These are phyloP conservation scores for Panzeria rudis DNA, from an alignment of 2,888 invertebrate species.

Conservation along the genomic window DNA sequence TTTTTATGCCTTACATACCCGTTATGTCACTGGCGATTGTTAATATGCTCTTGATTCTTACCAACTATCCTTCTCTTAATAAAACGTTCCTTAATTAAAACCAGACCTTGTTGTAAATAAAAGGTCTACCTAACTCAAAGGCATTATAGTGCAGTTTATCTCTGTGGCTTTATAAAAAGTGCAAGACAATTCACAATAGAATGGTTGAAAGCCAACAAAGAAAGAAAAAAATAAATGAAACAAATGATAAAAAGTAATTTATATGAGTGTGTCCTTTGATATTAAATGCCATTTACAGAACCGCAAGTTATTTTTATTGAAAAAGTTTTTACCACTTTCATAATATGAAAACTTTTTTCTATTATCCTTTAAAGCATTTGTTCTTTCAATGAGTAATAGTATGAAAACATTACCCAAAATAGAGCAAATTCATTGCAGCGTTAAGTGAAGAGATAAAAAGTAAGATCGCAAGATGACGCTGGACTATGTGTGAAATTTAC, in stretches of 20 bases:
- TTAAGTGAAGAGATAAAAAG: slow-evolving; percentile 22
- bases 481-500: neutral
- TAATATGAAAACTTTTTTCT: slow-evolving; percentile 4
- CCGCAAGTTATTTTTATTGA: slow-evolving; percentile 67
- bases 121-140: neutral
- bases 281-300: slow-evolving; percentile 65
- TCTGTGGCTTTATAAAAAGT: neutral
- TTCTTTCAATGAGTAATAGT: neutral
- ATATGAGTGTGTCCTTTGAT: slow-evolving; percentile 49
- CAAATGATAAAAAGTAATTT: slow-evolving; percentile 55
- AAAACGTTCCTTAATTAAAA: neutral
- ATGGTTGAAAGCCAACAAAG: neutral
- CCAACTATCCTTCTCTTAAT: too few relatives aligned
- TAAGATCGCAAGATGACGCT: neutral
- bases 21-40: too few relatives aligned
- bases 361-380: neutral
- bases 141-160: slow-evolving; percentile 22
- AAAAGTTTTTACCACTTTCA: slow-evolving; percentile 56
- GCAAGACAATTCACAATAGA: slow-evolving; percentile 4
- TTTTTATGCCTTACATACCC: too few relatives aligned
- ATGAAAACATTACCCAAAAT: neutral
- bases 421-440: neutral
- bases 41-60: too few relatives aligned
- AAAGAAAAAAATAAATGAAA: slow-evolving; percentile 35
- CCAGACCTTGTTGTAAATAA: neutral